These are phyloP conservation scores for Elegia similella DNA, from an alignment of 2,888 invertebrate species.

Conservation along the genomic window DNA sequence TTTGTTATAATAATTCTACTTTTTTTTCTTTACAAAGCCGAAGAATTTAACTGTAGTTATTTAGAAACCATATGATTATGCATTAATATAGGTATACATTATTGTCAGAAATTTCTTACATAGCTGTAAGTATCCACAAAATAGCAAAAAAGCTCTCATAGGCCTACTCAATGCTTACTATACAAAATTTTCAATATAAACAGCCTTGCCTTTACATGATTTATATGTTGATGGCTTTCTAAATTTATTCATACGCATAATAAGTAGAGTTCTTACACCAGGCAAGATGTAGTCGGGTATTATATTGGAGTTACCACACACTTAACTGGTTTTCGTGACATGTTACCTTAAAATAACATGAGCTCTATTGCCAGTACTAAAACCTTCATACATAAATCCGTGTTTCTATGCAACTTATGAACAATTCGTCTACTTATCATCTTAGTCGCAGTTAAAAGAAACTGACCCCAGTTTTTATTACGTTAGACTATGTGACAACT, in stretches of 20 bases:
- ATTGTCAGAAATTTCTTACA: not conserved
- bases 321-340: conserved; percentile 51
- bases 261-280: conserved; percentile 44
- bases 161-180: conserved; percentile 8
- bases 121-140: not conserved
- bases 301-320: conserved; percentile 54
- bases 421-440: no score
- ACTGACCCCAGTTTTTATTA: no score
- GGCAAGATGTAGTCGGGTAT: conserved; percentile 46
- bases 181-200: conserved; percentile 17
- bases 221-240: conserved; percentile 53
- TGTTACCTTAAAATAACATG: conserved; percentile 36
- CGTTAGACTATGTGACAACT: no score
- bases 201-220: conserved; percentile 12
- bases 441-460: no score
- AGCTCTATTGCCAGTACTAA: conserved; percentile 3
- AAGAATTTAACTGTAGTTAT: no score
- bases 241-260: conserved; percentile 54
- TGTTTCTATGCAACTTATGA: no score
- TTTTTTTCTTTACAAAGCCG: no score
- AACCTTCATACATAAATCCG: not conserved
- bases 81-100: no score
- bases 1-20: no score
- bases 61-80: no score
- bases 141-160: not conserved